phyloP scores from a whole-genome alignment of 2,888 invertebrate genomes.

The Tuberolachnus salignus region DNA sequence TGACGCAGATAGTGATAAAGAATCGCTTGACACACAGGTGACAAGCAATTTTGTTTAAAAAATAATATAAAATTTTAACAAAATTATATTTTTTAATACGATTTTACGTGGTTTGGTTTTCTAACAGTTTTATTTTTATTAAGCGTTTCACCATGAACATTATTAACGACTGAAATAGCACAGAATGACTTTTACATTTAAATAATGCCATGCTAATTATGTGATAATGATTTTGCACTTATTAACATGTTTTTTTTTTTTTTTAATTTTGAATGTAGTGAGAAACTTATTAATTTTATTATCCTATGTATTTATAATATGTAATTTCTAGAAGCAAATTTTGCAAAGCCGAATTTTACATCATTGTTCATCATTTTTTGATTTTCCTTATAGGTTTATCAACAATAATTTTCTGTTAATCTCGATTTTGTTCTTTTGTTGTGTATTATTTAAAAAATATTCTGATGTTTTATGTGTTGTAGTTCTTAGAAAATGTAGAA shows the following conservation, averaged over 20 bases:
- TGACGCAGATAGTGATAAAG: slow-evolving; percentile 45
- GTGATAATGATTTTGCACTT: slow-evolving; percentile 10
- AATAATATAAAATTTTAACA: slow-evolving; percentile 25
- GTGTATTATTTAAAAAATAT: too few relatives aligned
- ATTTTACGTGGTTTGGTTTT: slow-evolving; percentile 1
- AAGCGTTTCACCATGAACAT: not conserved
- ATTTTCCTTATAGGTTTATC: too few relatives aligned
- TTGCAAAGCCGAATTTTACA: too few relatives aligned
- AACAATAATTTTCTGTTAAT: too few relatives aligned
- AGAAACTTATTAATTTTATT: too few relatives aligned
- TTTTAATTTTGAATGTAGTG: too few relatives aligned
- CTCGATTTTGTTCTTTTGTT: too few relatives aligned
- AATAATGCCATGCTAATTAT: not conserved
- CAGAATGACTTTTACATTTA: slow-evolving; percentile 8
- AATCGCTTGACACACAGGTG: slow-evolving; percentile 55
- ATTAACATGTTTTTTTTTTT: not conserved
- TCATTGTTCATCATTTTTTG: too few relatives aligned
- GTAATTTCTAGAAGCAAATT: too few relatives aligned
- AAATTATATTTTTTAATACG: not conserved
- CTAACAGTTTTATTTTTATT: not conserved
- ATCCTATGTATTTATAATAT: too few relatives aligned
- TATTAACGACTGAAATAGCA: not conserved
- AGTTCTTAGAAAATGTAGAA: too few relatives aligned
- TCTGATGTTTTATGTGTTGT: too few relatives aligned
- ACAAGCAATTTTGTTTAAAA: slow-evolving; percentile 45